phyloP scores from a whole-genome alignment of 1,140 invertebrate species.

The Calliopsis andreniformis region DNA sequence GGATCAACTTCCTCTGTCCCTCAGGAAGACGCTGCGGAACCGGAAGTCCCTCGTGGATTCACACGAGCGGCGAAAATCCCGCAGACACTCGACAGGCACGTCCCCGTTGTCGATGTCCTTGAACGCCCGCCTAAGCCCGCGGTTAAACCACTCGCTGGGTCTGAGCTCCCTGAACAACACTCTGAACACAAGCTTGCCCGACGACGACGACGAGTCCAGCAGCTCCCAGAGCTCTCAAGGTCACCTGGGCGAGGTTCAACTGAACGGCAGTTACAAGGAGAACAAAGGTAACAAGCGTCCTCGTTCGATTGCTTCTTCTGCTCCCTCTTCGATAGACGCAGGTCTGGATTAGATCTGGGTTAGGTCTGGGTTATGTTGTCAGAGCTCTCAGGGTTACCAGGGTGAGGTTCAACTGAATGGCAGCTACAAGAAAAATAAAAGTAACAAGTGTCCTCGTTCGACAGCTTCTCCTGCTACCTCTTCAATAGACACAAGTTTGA shows the following conservation, averaged over 20 bases:
- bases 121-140: conserved; percentile 74
- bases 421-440: conserved; percentile 83
- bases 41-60: conserved; percentile 85
- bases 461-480: too few relatives aligned
- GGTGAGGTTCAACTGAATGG: conserved; percentile 82
- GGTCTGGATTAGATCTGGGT: too few relatives aligned
- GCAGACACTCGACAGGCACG: conserved; percentile 87
- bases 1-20: conserved; percentile 32
- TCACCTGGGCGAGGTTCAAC: conserved; percentile 79
- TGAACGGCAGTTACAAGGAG: conserved; percentile 83
- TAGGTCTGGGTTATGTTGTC: too few relatives aligned
- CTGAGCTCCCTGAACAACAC: conserved; percentile 76
- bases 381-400: conserved; percentile 80
- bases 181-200: conserved; percentile 78
- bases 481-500: too few relatives aligned
- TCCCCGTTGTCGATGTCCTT: conserved; percentile 82
- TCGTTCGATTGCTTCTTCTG: not conserved
- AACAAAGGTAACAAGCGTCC: conserved; percentile 79
- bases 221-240: conserved; percentile 82
- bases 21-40: conserved; percentile 88
- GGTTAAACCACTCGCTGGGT: conserved; percentile 76
- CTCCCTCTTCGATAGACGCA: too few relatives aligned
- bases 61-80: conserved; percentile 88
- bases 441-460: conserved; percentile 58
- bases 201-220: conserved; percentile 83